A percentile compares a stretch with the other conserved stretches of the same genome.
Conservation (phyloP, 1,140 invertebrate species). For the Apis florea region DNA sequence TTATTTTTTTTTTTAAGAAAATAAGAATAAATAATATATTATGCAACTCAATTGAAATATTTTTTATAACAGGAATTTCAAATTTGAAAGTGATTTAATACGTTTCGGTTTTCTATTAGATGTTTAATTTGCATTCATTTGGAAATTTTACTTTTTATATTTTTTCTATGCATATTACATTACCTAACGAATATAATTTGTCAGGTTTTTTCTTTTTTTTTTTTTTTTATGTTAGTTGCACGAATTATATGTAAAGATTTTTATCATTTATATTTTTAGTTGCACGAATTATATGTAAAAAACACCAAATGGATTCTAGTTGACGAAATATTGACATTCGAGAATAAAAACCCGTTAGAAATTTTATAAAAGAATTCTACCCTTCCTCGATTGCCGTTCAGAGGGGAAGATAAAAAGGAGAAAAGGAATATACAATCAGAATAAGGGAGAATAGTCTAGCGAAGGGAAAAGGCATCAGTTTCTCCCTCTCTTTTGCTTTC, state of each 20-base stretch:
- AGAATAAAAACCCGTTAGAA: slow-evolving; percentile 74
- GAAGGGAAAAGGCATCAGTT: slow-evolving; percentile 43
- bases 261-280: too few species aligned
- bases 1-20: too few species aligned
- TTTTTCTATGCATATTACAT: too few species aligned
- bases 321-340: slow-evolving; percentile 79
- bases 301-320: slow-evolving; percentile 69
- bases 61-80: not conserved
- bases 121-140: slow-evolving; percentile 22
- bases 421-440: slow-evolving; percentile 45
- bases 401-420: slow-evolving; percentile 42
- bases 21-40: too few species aligned
- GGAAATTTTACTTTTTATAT: not conserved
- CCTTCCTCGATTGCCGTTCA: slow-evolving; percentile 20
- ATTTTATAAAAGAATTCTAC: slow-evolving; percentile 53
- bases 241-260: slow-evolving; percentile 61
- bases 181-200: not conserved
- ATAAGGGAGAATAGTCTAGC: slow-evolving; percentile 39
- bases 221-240: slow-evolving; percentile 50
- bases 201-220: slow-evolving; percentile 33
- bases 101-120: not conserved
- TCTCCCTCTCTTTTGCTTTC: slow-evolving; percentile 19
- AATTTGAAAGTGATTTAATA: slow-evolving; percentile 28
- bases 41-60: too few species aligned
- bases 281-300: slow-evolving; percentile 56